A percentile compares a stretch with the other conserved stretches of the same genome.
Conservation (phyloP, 1,140 invertebrate genomes). For the Mercenaria mercenaria region DNA sequence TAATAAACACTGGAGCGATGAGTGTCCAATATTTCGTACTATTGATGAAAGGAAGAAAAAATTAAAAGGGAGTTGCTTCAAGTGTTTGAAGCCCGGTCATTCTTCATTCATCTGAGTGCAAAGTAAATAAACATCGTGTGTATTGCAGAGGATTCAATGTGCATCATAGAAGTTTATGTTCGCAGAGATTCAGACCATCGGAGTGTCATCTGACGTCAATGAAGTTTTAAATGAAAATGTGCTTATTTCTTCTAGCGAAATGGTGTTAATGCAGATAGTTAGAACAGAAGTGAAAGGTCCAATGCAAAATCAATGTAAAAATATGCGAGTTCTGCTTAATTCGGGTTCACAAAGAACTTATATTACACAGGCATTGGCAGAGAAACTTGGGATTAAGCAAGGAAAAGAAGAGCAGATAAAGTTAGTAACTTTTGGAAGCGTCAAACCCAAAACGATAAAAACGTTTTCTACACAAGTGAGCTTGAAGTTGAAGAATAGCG, state of each 20-base stretch:
- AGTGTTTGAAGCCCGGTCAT: too few relatives aligned
- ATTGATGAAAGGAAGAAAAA: background rate
- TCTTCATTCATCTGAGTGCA: too few relatives aligned
- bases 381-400: background rate
- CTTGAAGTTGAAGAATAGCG: background rate
- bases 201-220: too few relatives aligned
- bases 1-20: constrained; percentile 22
- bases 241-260: background rate
- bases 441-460: background rate
- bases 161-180: constrained; percentile 42
- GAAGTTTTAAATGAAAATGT: too few relatives aligned
- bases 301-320: background rate
- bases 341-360: constrained; percentile 6
- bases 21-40: constrained; percentile 5
- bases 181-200: too few relatives aligned
- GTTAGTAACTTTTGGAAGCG: background rate
- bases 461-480: background rate
- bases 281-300: background rate
- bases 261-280: constrained; percentile 37
- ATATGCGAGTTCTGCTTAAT: background rate
- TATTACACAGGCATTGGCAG: background rate
- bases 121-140: too few relatives aligned
- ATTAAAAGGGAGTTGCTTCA: too few relatives aligned
- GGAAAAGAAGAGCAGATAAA: background rate
- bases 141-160: background rate